phyloP scores from a whole-genome alignment of 2,113 vertebrate species.

The Anas platyrhynchos region DNA sequence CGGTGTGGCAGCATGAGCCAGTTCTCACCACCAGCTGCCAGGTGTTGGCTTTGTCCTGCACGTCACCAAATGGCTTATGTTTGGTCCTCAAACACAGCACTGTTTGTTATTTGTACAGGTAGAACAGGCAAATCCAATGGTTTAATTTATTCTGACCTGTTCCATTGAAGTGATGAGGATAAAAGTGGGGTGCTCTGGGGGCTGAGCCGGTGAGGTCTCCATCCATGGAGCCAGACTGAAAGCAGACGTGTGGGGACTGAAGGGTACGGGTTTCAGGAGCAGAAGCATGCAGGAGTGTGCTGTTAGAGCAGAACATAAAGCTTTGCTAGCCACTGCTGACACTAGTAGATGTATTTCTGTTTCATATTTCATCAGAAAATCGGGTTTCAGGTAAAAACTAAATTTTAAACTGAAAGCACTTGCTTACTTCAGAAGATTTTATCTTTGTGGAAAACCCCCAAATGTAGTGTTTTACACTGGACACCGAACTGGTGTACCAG shows the following conservation, averaged over 20 bases:
- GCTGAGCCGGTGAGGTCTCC: neutral
- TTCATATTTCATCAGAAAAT: neutral
- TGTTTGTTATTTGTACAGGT: neutral
- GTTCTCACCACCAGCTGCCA: neutral
- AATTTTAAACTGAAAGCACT: neutral
- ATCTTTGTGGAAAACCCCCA: neutral
- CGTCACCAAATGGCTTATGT: neutral
- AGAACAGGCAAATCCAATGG: neutral
- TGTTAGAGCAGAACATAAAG: neutral
- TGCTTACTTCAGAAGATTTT: neutral
- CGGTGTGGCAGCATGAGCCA: neutral
- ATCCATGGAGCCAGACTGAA: neutral
- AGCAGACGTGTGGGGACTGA: neutral
- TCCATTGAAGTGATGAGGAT: neutral
- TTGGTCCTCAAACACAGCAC: neutral
- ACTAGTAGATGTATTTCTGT: neutral
- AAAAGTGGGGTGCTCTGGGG: neutral
- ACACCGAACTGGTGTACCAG: rapidly evolving
- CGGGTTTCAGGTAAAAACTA: neutral
- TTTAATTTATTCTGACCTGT: neutral
- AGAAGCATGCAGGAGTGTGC: neutral
- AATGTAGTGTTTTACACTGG: neutral
- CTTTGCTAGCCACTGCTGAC: neutral
- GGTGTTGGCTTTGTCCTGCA: neutral
- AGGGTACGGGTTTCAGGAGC: neutral